Evolutionary conservation across 2,797 vertebrate genomes (phyloP), one percentile per base, ranked within the genome.

Genomic region (Lates japonicus): DNA sequence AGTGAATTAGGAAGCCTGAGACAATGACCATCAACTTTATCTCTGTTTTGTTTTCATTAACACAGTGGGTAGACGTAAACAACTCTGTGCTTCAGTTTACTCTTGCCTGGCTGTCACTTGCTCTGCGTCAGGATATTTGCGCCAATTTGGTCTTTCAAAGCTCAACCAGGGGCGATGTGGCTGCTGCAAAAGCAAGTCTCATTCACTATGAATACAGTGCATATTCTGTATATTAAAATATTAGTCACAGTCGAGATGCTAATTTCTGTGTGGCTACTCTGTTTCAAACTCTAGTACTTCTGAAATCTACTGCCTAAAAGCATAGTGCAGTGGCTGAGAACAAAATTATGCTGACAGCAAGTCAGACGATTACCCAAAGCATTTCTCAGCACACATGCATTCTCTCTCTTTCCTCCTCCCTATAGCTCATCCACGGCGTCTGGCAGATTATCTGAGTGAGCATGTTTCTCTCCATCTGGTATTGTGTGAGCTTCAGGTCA

Each of bases 391-490:
- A 60, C 42, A 59, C 25, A 59, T 17, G 1, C 42, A 13, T 54
- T 42, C 16, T 59, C 55, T 5, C 20, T 20, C 17, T 20, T 48
- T n/a, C 29, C 58, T 3, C 37, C 31, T 41, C 39, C 37, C 29
- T 70, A 19, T 54, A 46, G 25, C 63, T 66, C 63, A 63, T 77
- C 41, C 19, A 71, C 76, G 64, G 78, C 20, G 41, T 78, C 66
- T 83, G 85, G 78, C 83, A 82, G 52, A 70, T 78, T 20, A 41
- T 86, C 61, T 57, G 58, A 77, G n/a, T 64, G 76, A 70, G 60
- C 78, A 74, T 75, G 69, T 70, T 85, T 82, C 73, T 67, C 49
- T 83, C 81, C 83, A 84, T 88, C 83, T 88, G 84, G n/a, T 46
- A 22, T n/a, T 8, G 52, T 55, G 37, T 33, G 77, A 70, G 55